Conservation (phyloP, 2,888 invertebrate genomes). For the Lepidonotus clava region DNA sequence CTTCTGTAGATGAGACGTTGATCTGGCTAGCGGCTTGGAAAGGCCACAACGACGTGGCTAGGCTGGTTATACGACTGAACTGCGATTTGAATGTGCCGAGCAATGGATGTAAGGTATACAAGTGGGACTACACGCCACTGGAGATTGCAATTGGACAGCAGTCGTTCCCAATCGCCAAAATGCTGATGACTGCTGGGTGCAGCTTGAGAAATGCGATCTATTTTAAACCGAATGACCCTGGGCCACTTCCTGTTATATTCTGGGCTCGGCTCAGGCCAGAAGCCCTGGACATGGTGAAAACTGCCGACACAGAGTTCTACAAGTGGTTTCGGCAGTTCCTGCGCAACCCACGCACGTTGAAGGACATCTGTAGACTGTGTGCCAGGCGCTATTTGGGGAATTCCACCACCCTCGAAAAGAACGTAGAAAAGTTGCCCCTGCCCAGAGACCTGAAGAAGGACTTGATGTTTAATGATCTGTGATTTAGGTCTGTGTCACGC, state of each 20-base stretch:
- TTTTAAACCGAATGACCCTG: slow-evolving; percentile 25
- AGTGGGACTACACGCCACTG: slow-evolving; percentile 60
- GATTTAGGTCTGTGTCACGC: too few species aligned
- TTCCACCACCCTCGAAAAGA: not conserved
- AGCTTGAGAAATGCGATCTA: slow-evolving; percentile 50
- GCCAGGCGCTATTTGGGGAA: slow-evolving; percentile 39
- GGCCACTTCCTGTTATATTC: not conserved
- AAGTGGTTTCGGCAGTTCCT: slow-evolving; percentile 55
- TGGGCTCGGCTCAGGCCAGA: slow-evolving; percentile 59
- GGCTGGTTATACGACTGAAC: slow-evolving; percentile 58
- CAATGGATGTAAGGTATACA: slow-evolving; percentile 62
- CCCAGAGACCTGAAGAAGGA: slow-evolving; percentile 66
- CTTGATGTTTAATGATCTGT: slow-evolving; percentile 12
- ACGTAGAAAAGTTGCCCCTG: slow-evolving; percentile 40
- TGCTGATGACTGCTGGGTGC: slow-evolving; percentile 60
- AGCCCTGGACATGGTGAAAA: not conserved
- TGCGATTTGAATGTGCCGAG: slow-evolving; percentile 57
- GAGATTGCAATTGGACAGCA: slow-evolving; percentile 60
- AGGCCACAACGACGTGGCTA: slow-evolving; percentile 56
- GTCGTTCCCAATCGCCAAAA: slow-evolving; percentile 49
- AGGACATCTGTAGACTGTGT: slow-evolving; percentile 46
- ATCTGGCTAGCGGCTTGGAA: slow-evolving; percentile 63
- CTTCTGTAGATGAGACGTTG: slow-evolving; percentile 60
- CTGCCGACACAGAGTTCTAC: not conserved
- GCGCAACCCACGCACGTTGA: slow-evolving; percentile 50